Evolutionary conservation across 2,888 invertebrate species (phyloP), one percentile per base, ranked within the genome.

Genomic region (Drosophila tripunctata): DNA sequence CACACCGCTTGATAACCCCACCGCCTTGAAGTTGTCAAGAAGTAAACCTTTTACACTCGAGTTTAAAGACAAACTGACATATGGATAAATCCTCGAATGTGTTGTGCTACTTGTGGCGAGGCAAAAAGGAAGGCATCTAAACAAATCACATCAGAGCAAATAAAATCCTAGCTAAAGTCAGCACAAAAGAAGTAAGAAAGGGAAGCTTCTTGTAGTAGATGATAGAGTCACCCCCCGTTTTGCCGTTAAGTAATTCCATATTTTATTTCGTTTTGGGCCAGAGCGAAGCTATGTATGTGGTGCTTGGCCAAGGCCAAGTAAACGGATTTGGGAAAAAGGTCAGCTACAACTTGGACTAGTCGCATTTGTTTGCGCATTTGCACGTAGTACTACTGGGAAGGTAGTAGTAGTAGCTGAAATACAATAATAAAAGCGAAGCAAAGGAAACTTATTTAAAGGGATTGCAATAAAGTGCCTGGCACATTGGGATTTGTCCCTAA

Each of bases 391-490:
- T 50, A 5, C 8, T 24, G 22, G 22, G 56, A 31, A 74, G 64
- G 70, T 55, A 67, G 44, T 38, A 84, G 67, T 62, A 80, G 40
- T 31, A 40, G 30, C 15, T 71, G 15, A 47, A 24, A 24, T 8
- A 24, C 0, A 27, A 3, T 8, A 27, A 27, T 7, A 24, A 47
- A 38, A 31, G 30, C n/a, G 24, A 14, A 17, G 10, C 22, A 40
- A 43, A 47, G 40, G 61, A 84, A 87, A 82, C 82, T 87, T 87
- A 79, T 83, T 82, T 82, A 83, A 87, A 74, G 83, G 86, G 79
- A 79, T 83, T 87, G 87, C 87, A 87, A 87, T 83, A 83, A 83
- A 83, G 85, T 82, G 82, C 87, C 82, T 66, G 86, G 83, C 83
- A 79, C 70, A 79, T 82, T 79, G 88, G 83, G 88, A 87, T 75